A percentile compares a stretch with the other conserved stretches of the same genome.
phyloP scores from a whole-genome alignment of 92 coral and sea anemone species.

The Epizoanthus scotinus region DNA sequence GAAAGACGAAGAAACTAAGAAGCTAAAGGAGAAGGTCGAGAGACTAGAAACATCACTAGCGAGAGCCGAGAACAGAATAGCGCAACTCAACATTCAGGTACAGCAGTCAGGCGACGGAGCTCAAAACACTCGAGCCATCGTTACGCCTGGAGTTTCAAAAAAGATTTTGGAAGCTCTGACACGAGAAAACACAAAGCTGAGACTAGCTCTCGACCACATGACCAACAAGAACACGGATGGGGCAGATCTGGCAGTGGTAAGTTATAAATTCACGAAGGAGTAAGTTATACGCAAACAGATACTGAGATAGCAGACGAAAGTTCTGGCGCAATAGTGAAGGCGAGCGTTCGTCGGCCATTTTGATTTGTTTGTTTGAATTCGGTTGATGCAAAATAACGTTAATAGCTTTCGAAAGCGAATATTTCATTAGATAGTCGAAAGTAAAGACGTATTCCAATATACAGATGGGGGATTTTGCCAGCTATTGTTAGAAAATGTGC shows the following conservation, averaged over 20 bases:
- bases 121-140: slow-evolving; percentile 54
- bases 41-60: slow-evolving; percentile 72
- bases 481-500: not conserved
- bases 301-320: not conserved
- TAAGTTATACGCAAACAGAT: not conserved
- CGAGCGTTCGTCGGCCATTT: too few species aligned
- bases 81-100: slow-evolving; percentile 57
- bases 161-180: slow-evolving; percentile 80
- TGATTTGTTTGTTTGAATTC: too few species aligned
- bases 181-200: slow-evolving; percentile 80
- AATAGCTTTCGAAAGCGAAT: slow-evolving; percentile 15
- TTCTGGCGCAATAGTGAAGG: too few species aligned
- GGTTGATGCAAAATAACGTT: too few species aligned
- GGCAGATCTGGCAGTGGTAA: slow-evolving; percentile 79
- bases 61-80: slow-evolving; percentile 87
- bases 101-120: slow-evolving; percentile 48
- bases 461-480: not conserved
- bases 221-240: slow-evolving; percentile 60
- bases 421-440: not conserved
- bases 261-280: not conserved
- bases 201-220: slow-evolving; percentile 72
- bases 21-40: slow-evolving; percentile 48
- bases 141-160: slow-evolving; percentile 86
- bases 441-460: not conserved
- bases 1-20: slow-evolving; percentile 54